Conservation (phyloP, 2,113 vertebrate species). For the Lucifuga dentata region DNA sequence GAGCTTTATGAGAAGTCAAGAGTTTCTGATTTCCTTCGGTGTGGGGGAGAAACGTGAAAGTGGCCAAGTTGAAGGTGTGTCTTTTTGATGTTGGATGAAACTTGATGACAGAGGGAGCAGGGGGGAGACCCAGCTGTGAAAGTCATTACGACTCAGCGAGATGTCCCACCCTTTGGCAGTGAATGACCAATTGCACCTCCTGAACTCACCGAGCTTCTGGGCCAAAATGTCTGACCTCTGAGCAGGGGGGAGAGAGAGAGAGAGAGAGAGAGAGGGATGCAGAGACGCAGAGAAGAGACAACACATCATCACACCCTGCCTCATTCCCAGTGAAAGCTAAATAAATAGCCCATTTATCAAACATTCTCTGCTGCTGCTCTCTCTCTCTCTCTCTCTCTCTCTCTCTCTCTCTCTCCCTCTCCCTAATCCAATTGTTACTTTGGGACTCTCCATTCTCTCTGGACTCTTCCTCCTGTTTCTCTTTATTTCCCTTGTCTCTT, state of each 20-base stretch:
- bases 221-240: constrained; percentile 42
- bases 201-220: constrained; percentile 7
- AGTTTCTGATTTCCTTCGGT: constrained; percentile 45
- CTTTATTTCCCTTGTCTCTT: constrained; percentile 54
- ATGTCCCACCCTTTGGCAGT: constrained; percentile 69
- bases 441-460: constrained; percentile 48
- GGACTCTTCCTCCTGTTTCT: constrained; percentile 44
- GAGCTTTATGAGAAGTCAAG: constrained; percentile 50
- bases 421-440: constrained; percentile 69
- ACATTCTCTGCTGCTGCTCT: constrained; percentile 24
- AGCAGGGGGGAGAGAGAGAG: constrained; percentile 9
- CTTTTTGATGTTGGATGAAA: constrained; percentile 75
- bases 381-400: constrained; percentile 42
- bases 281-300: not conserved
- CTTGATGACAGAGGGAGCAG: constrained; percentile 60
- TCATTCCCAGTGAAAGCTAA: constrained; percentile 61
- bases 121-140: constrained; percentile 71
- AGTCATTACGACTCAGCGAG: constrained; percentile 66
- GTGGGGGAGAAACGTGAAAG: not conserved
- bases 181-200: constrained; percentile 32
- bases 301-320: constrained; percentile 54
- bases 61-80: constrained; percentile 71
- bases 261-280: constrained; percentile 16
- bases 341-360: constrained; percentile 71
- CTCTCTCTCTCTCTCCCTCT: constrained; percentile 39